These are phyloP conservation scores for Leptinotarsa juncta DNA, from an alignment of 2,888 invertebrate genomes.

Conservation along the genomic window DNA sequence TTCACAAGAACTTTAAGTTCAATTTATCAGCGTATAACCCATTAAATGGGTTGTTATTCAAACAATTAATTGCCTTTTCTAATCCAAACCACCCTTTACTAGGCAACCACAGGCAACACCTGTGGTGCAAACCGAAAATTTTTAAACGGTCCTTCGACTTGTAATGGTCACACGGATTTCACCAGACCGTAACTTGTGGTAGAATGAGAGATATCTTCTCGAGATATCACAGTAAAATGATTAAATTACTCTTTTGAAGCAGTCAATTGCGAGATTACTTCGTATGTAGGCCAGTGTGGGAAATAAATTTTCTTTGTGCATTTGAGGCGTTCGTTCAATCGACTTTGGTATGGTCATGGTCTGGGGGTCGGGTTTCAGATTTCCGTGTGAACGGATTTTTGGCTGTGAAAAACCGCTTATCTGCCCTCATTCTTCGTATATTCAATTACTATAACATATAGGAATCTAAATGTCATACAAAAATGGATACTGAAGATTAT, in stretches of 20 bases:
- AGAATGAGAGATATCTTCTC: constrained; percentile 40
- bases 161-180: constrained; percentile 44
- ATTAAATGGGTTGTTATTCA: neutral
- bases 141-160: constrained; percentile 1
- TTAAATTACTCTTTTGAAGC: constrained; percentile 42
- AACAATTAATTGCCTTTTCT: neutral
- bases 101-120: neutral
- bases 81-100: neutral
- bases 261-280: constrained; percentile 29
- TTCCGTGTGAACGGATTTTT: constrained; percentile 20
- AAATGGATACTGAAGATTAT: no score
- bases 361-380: constrained; percentile 1
- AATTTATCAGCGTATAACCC: neutral
- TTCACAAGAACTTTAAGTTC: no score
- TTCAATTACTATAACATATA: no score
- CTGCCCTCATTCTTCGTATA: no score
- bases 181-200: constrained; percentile 49
- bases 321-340: constrained; percentile 36
- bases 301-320: constrained; percentile 40
- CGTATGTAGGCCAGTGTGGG: constrained; percentile 37
- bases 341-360: constrained; percentile 13
- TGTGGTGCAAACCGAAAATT: constrained; percentile 5
- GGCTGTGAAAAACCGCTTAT: neutral
- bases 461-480: no score
- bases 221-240: constrained; percentile 41